Base-by-base conservation (phyloP, 2,888 invertebrate species). In the Noctuana brunneofusca region DNA sequence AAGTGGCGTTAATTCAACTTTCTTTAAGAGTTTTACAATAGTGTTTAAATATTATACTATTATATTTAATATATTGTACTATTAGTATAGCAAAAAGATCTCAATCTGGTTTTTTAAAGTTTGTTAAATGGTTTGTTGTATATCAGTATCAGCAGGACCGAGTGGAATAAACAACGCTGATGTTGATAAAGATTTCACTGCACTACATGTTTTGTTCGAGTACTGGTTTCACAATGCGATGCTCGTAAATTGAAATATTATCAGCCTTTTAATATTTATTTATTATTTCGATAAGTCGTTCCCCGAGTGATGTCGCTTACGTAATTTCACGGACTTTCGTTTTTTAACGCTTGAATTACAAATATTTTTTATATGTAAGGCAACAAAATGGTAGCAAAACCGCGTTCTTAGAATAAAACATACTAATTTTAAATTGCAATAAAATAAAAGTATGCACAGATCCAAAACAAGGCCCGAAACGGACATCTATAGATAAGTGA, bases 201-300 rank as follows among this genome's bases (percentile, higher is more conserved):
- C 58, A 62, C 63, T 52, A 56, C 64, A 63, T 62, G 66, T 60
- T 66, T 65, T 68, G 60, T 65, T 58, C 66, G 62, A 59, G 52
- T 57, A 52, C 59, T 65, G 65, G 58, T 67, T 68, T 68, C 69
- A 67, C 66, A 66, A 68, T 64, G 58, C 46, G 63, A 64, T 66
- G 62, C 58, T 63, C 59, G 55, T 60, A 64, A 68, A 63, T 65
- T 66, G 55, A 62, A 68, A 65, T 64, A 57, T 62, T 63, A 57
- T 63, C 57, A 41, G 41, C 11, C 58, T 41, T n/a, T 43, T 57
- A 63, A 63, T 63, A 63, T 63, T 63, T 63, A 62, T 62, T 49
- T 63, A 63, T 63, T 63, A 63, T 63, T 46, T 52, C 57, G 63
- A 63, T 63, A 56, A 63, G 6, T 63, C n/a, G 35, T 18, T 48